These are phyloP conservation scores for Terrapene triunguis DNA, from an alignment of 2,113 vertebrate species.

Conservation along the genomic window DNA sequence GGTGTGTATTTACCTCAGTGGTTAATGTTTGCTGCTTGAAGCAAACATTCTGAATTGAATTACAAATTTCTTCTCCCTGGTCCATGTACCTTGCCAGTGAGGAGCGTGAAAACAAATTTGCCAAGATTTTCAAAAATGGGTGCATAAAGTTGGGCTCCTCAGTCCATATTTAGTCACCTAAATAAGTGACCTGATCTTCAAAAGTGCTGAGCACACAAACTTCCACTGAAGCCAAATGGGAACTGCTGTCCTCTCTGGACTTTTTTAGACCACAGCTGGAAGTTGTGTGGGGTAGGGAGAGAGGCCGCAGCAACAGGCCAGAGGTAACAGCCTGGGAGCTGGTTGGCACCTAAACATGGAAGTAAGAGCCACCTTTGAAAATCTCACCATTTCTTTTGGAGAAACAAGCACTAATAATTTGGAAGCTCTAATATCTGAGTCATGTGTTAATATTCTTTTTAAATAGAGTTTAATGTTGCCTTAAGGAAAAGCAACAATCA, in stretches of 20 bases:
- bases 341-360: neutral
- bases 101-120: neutral
- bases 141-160: neutral
- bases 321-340: fast-evolving
- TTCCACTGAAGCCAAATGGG: neutral
- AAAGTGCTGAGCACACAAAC: neutral
- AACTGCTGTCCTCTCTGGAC: neutral
- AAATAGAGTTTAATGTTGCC: neutral
- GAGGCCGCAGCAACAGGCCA: neutral
- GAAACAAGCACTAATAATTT: fast-evolving
- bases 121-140: neutral
- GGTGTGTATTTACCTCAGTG: neutral
- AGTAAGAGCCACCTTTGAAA: neutral
- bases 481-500: neutral
- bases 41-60: neutral
- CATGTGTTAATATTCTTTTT: neutral
- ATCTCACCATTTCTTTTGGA: neutral
- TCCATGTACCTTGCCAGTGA: fast-evolving
- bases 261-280: neutral
- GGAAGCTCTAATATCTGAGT: neutral
- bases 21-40: neutral
- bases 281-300: neutral
- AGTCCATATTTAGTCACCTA: fast-evolving
- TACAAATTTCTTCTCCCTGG: neutral
- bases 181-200: neutral